These are phyloP conservation scores for Rhea pennata DNA, from an alignment of 2,113 vertebrate species.

Conservation along the genomic window DNA sequence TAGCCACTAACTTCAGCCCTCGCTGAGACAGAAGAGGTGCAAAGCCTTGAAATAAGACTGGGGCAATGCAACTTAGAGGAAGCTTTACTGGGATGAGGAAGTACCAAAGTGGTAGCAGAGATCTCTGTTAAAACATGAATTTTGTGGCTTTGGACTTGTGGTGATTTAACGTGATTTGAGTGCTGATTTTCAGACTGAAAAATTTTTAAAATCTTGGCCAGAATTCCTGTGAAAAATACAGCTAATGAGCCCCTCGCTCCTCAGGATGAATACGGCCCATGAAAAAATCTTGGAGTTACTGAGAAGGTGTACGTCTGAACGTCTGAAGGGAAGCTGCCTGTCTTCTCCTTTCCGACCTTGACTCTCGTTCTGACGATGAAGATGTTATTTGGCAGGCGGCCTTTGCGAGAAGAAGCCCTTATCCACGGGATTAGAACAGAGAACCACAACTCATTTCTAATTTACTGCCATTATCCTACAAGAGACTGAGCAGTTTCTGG, in stretches of 20 bases:
- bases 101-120: too few species aligned
- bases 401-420: not conserved
- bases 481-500: not conserved
- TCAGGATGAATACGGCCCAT: not conserved
- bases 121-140: not conserved
- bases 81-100: not conserved
- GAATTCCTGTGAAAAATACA: conserved; percentile 11
- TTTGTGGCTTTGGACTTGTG: not conserved
- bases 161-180: not conserved
- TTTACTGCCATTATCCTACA: not conserved
- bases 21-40: not conserved
- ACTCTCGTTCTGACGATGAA: not conserved
- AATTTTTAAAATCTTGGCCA: not conserved
- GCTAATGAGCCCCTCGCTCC: not conserved
- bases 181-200: not conserved
- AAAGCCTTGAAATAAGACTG: not conserved
- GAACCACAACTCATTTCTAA: not conserved
- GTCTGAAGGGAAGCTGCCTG: not conserved
- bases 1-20: not conserved
- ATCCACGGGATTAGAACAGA: not conserved
- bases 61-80: not conserved
- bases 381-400: not conserved
- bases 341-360: not conserved
- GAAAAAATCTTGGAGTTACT: not conserved
- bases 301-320: not conserved